Base-by-base conservation (phyloP, 2,888 invertebrate species). In the Steromphala cineraria region DNA sequence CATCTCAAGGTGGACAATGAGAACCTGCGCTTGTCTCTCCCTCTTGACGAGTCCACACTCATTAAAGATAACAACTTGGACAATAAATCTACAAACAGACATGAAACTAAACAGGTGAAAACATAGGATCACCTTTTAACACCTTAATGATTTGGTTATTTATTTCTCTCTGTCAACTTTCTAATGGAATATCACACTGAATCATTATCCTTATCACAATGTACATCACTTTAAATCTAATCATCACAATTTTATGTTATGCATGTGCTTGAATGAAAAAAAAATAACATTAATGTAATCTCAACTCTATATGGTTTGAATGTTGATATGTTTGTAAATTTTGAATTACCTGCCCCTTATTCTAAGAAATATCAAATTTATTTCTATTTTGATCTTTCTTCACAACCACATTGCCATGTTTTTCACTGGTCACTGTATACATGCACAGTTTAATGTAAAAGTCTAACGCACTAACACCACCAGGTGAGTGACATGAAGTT, bases 1-100 rank as follows among this genome's bases (percentile, higher is more conserved):
- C 90, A 91, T 21, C 67, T 88, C 21, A 81, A 89, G 36, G 91
- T 90, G 53, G 90, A 91, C 74, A 90, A 89, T 78, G 88, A 91
- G 80, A 88, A 89, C 75, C 82, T 91, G 7, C 83, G 89, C 24
- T 81, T 91, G 28, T 85, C 90, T 1, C 55, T 90, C 67, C 90
- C 91, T 15, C 88, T 90, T 81, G 89, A 90, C 67, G 89, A 90
- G 55, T 81, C 85, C 0, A 79, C 82, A 24, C 77, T 87, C 36
- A 46, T 62, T 46, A 79, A 86, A 3, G 78, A 83, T 28, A 87
- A 85, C 53, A 81, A 78, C 19, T 90, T 87, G 78, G 89, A 90
- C 79, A 88, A 90, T 7, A 56, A 24, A 8, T 56, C 56, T 24
- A 56, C 56, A 56, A 24, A 7, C 24, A 24, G 19, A 56, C 21